A percentile compares a stretch with the other conserved stretches of the same genome.
Evolutionary conservation across 2,888 invertebrate genomes (phyloP).

Genomic region (Aelia acuminata): DNA sequence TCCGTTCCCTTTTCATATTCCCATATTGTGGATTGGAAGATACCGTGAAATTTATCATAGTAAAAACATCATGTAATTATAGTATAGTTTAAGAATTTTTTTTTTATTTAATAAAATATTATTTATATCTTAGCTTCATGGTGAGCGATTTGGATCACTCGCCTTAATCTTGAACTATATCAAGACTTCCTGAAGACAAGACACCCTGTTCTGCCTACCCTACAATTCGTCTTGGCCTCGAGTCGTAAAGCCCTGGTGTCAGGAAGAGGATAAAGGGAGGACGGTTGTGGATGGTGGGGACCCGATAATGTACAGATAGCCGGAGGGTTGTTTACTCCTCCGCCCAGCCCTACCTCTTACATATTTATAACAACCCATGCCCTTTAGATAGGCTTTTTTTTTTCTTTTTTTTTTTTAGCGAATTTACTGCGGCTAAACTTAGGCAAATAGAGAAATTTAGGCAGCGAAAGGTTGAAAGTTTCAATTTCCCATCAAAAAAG

Average conservation of each 20-base stretch:
- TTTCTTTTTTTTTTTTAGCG: not conserved
- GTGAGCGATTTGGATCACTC: too few species aligned
- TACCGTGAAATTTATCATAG: too few species aligned
- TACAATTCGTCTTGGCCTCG: slow-evolving; percentile 21
- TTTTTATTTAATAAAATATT: too few species aligned
- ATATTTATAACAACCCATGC: slow-evolving; percentile 1
- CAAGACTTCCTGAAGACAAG: not conserved
- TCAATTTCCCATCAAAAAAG: too few species aligned
- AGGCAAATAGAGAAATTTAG: not conserved
- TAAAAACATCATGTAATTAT: too few species aligned
- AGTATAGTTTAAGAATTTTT: too few species aligned
- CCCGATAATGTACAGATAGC: slow-evolving; percentile 31
- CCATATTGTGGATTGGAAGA: too few species aligned
- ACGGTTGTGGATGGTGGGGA: not conserved
- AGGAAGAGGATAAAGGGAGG: slow-evolving; percentile 15
- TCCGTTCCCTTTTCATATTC: too few species aligned
- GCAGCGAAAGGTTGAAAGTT: too few species aligned
- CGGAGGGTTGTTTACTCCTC: not conserved
- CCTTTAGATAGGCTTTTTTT: not conserved
- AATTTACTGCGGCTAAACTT: not conserved
- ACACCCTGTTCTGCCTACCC: not conserved
- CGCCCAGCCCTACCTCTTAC: not conserved
- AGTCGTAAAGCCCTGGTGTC: not conserved
- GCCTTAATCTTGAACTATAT: too few species aligned
- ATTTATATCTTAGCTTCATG: too few species aligned